Evolutionary conservation across 2,888 invertebrate species (phyloP), one percentile per base, ranked within the genome.

Genomic region (Creontiades dilutus): DNA sequence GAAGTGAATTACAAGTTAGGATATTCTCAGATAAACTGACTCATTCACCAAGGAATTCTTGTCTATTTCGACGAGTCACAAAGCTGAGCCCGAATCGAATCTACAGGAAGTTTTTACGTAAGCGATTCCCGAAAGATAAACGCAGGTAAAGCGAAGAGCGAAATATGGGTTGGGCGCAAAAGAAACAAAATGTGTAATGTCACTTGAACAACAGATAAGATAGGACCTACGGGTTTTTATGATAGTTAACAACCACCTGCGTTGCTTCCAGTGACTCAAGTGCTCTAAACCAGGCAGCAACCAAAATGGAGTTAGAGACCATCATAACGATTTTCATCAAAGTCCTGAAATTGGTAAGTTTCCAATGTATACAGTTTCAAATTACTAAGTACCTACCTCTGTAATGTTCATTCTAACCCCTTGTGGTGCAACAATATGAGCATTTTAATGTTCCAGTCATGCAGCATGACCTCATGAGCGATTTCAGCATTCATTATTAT

Each of bases 301-400:
- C 5, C 47, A 86, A 90, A 46, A 91, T 91, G 90, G 91, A 91
- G 91, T 95, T 97, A 90, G 96, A 96, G 93, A 97, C 96, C 80
- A 96, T 97, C 92, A 97, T 96, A 91, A 96, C 96, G 90, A 96
- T 97, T 91, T 95, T 96, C 93, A 95, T 97, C 92, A 97, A 97
- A 94, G 94, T 96, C 90, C 94, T 97, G 90, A 97, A 97, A 94
- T 94, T 97, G 95, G 97, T 97, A 46, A 89, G 81, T 82, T 19
- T 46, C 16, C 68, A 52, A 52, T 11, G 52, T 52, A 5, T 7
- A 7, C 2, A 37, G 37, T 37, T 37, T 37, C 37, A 37, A 37
- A 37, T 37, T 37, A 7, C 7, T 37, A 7, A 37, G 37, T 4
- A 37, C 2, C 37, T 37, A 37, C 37, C 37, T 37, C n/a, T n/a